A percentile compares a stretch with the other conserved stretches of the same genome.
Conservation (phyloP, 2,888 invertebrate genomes). For the Cosmopolites sordidus region DNA sequence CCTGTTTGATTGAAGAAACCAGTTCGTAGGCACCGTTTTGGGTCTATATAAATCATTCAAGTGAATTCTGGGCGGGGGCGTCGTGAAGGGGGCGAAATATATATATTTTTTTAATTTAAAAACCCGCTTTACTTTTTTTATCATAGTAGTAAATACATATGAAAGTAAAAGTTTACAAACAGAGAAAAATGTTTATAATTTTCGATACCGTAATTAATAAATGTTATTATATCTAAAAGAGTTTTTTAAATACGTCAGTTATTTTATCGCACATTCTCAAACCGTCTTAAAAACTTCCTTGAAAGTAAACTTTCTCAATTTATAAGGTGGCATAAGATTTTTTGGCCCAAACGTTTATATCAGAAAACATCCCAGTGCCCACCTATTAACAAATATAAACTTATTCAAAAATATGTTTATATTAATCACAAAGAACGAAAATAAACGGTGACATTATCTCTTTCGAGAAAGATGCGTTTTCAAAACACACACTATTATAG, state of each 20-base stretch:
- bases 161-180: too few species aligned
- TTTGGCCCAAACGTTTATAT: constrained; percentile 1
- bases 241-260: constrained; percentile 6
- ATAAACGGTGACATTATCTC: constrained; percentile 12
- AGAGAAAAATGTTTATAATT: too few species aligned
- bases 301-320: constrained; percentile 2
- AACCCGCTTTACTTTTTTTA: too few species aligned
- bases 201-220: too few species aligned
- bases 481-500: constrained; percentile 18
- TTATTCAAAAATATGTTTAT: constrained; percentile 7
- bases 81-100: too few species aligned
- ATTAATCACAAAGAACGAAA: constrained; percentile 10
- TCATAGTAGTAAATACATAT: too few species aligned
- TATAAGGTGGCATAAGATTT: not conserved
- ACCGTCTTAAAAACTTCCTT: not conserved
- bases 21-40: too few species aligned
- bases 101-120: too few species aligned
- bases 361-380: not conserved
- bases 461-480: constrained; percentile 12
- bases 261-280: constrained; percentile 11
- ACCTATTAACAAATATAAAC: not conserved
- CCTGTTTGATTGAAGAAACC: too few species aligned
- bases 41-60: too few species aligned
- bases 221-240: not conserved
- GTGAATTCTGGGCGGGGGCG: too few species aligned